These are phyloP conservation scores for Gastracanthus pulcherrimus DNA, from an alignment of 2,888 invertebrate genomes.

Conservation along the genomic window DNA sequence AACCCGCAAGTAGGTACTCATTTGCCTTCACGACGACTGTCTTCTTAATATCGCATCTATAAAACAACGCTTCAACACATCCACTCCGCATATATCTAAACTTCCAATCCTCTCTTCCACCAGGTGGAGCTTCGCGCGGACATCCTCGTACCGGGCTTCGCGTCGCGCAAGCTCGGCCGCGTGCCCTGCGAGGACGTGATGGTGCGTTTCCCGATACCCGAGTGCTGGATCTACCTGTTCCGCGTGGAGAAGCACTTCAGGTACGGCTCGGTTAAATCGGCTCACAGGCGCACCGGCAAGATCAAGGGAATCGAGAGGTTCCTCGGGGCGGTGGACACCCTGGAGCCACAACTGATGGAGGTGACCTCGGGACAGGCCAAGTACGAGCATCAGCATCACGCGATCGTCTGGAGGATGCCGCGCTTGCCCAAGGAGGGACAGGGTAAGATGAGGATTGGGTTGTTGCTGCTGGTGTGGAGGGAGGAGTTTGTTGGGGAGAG, in stretches of 20 bases:
- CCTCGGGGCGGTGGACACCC: slow-evolving; percentile 92
- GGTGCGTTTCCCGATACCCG: slow-evolving; percentile 97
- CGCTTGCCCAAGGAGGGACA: slow-evolving; percentile 98
- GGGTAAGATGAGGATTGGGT: slow-evolving; percentile 82
- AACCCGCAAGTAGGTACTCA: too few relatives aligned
- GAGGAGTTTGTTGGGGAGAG: too few relatives aligned
- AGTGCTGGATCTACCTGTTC: slow-evolving; percentile 99
- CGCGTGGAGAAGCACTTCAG: slow-evolving; percentile 97
- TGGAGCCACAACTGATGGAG: slow-evolving; percentile 95
- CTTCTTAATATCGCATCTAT: too few relatives aligned
- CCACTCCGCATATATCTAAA: too few relatives aligned
- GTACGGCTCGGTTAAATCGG: slow-evolving; percentile 77
- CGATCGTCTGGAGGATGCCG: slow-evolving; percentile 99
- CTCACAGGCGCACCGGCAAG: slow-evolving; percentile 87
- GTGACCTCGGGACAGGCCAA: slow-evolving; percentile 98
- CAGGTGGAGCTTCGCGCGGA: slow-evolving; percentile 96
- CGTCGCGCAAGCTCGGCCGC: slow-evolving; percentile 96
- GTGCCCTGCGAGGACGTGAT: slow-evolving; percentile 98
- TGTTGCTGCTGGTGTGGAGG: too few relatives aligned
- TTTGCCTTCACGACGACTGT: too few relatives aligned
- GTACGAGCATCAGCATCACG: slow-evolving; percentile 98
- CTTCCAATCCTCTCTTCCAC: slow-evolving; percentile 37
- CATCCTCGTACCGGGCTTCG: slow-evolving; percentile 97
- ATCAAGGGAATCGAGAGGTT: slow-evolving; percentile 95
- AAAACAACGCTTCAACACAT: too few relatives aligned